Conservation (phyloP, 2,113 vertebrate species). For the Lamprotornis superbus region DNA sequence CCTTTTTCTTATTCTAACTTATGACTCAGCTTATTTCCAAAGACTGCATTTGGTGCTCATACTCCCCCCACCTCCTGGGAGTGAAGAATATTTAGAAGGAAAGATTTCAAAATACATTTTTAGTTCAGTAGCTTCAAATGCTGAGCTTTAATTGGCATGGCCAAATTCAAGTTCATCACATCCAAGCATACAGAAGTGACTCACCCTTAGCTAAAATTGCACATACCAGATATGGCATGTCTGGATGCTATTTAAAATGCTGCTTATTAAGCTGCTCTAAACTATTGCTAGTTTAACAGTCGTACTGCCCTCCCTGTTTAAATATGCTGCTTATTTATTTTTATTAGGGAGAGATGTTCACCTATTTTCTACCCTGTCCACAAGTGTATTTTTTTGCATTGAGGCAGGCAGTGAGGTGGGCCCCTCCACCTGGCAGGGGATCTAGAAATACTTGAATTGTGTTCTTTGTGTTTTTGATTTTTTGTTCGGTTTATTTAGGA, state of each 20-base stretch:
- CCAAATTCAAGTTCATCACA: neutral
- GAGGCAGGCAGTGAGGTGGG: neutral
- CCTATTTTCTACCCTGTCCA: neutral
- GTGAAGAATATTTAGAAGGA: neutral
- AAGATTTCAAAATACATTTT: neutral
- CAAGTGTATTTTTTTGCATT: neutral
- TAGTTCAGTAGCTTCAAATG: neutral
- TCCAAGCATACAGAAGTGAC: neutral
- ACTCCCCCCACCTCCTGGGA: neutral
- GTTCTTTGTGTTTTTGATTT: no score
- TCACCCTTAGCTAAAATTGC: neutral
- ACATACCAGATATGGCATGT: neutral
- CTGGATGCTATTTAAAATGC: neutral
- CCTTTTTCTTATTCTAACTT: neutral
- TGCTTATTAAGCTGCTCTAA: neutral
- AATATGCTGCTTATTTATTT: neutral
- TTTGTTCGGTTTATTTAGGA: neutral
- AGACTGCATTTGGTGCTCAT: neutral
- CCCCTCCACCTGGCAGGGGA: rapidly evolving
- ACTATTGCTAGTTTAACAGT: neutral
- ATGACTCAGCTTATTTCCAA: constrained; percentile 46
- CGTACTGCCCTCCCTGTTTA: neutral
- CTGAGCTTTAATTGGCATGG: constrained; percentile 22
- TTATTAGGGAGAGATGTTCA: neutral
- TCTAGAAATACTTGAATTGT: neutral